Conservation (phyloP, 2,113 vertebrate genomes). For the Gallinago media region DNA sequence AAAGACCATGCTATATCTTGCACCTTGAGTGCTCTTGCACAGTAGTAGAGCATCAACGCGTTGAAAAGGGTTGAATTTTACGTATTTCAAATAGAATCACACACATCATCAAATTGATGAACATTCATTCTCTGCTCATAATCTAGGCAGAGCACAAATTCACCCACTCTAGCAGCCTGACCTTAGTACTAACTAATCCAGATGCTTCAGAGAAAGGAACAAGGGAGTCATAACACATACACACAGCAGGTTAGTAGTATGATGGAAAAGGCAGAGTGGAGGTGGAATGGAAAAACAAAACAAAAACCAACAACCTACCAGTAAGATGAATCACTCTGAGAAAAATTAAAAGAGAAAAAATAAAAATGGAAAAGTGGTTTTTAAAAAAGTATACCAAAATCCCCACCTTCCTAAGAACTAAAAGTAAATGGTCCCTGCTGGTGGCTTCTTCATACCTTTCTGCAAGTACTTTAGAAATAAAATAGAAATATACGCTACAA, state of each 20-base stretch:
- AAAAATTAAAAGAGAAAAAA: not conserved
- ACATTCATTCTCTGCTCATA: not conserved
- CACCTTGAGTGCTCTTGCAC: not conserved
- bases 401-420: not conserved
- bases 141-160: not conserved
- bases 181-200: not conserved
- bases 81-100: not conserved
- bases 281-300: not conserved
- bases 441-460: not conserved
- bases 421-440: not conserved
- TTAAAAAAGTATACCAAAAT: not conserved
- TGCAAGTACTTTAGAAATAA: not conserved
- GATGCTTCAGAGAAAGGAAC: not conserved
- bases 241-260: not conserved
- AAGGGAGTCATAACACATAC: not conserved
- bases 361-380: not conserved
- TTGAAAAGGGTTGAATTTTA: not conserved
- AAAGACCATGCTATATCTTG: not conserved
- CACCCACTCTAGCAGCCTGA: not conserved
- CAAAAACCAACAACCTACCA: not conserved
- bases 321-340: accelerated
- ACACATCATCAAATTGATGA: not conserved
- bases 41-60: not conserved
- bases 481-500: not conserved
- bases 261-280: not conserved